Evolutionary conservation across 2,113 vertebrate species (phyloP).

Genomic region (Halcyon senegalensis): DNA sequence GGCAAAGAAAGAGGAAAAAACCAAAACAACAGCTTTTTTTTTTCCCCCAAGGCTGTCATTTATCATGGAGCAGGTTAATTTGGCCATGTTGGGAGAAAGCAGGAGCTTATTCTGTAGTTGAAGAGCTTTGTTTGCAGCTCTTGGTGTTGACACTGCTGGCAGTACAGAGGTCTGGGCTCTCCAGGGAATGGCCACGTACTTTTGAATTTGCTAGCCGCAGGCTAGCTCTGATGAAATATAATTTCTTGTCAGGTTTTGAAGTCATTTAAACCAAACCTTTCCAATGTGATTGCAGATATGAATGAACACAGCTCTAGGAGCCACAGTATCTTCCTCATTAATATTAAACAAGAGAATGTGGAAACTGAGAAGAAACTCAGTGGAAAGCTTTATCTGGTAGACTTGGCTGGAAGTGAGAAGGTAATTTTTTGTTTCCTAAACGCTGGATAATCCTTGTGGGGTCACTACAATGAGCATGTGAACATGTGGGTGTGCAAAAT

Average conservation of each 20-base stretch:
- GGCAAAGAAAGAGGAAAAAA: neutral
- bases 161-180: neutral
- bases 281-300: conserved; percentile 85
- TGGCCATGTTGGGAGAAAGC: neutral
- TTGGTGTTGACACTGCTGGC: neutral
- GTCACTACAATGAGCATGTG: neutral
- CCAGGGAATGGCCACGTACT: rapidly evolving
- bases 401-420: conserved; percentile 97
- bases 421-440: conserved; percentile 57
- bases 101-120: neutral
- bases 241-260: neutral
- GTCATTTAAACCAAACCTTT: neutral
- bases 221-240: neutral
- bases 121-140: neutral
- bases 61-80: neutral
- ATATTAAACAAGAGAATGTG: conserved; percentile 96
- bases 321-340: conserved; percentile 97
- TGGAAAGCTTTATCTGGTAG: conserved; percentile 96
- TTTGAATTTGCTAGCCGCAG: neutral
- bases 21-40: neutral
- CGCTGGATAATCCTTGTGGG: neutral
- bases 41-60: neutral
- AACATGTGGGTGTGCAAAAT: neutral
- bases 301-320: conserved; percentile 98
- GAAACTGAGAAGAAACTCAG: conserved; percentile 95